Conservation (phyloP, 2,797 vertebrate genomes). For the Neosilurus mollespiculum region DNA sequence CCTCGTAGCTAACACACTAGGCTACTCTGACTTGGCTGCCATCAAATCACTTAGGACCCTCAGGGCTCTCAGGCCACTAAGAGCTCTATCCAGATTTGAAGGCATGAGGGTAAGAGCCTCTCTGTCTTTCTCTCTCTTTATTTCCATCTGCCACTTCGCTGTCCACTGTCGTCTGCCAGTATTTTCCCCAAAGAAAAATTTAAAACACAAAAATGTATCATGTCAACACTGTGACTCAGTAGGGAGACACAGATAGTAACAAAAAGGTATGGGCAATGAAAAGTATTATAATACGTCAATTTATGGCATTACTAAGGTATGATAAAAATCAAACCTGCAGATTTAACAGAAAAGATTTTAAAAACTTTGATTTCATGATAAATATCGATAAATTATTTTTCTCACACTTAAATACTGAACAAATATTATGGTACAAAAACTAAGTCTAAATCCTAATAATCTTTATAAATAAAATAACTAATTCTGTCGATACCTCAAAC, state of each 20-base stretch:
- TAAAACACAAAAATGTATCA: neutral
- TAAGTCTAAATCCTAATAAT: neutral
- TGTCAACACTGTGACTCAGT: neutral
- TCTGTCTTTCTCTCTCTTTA: conserved; percentile 38
- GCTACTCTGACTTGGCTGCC: conserved; percentile 79
- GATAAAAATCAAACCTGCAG: neutral
- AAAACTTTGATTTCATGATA: neutral
- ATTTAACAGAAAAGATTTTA: neutral
- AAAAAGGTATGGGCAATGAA: neutral
- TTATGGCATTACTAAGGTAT: neutral
- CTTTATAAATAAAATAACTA: neutral
- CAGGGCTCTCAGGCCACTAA: conserved; percentile 77
- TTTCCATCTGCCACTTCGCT: conserved; percentile 26
- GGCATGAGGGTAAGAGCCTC: conserved; percentile 84
- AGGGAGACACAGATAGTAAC: neutral
- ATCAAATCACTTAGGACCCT: conserved; percentile 81
- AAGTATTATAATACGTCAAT: neutral
- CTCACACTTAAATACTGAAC: neutral
- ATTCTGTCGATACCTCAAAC: neutral
- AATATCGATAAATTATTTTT: neutral
- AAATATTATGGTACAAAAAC: neutral
- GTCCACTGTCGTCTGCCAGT: conserved; percentile 7
- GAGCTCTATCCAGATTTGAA: conserved; percentile 80
- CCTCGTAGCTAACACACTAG: conserved; percentile 76
- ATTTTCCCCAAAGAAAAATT: neutral